Evolutionary conservation across 2,888 invertebrate species (phyloP), one percentile per base, ranked within the genome.

Genomic region (Pecten maximus): DNA sequence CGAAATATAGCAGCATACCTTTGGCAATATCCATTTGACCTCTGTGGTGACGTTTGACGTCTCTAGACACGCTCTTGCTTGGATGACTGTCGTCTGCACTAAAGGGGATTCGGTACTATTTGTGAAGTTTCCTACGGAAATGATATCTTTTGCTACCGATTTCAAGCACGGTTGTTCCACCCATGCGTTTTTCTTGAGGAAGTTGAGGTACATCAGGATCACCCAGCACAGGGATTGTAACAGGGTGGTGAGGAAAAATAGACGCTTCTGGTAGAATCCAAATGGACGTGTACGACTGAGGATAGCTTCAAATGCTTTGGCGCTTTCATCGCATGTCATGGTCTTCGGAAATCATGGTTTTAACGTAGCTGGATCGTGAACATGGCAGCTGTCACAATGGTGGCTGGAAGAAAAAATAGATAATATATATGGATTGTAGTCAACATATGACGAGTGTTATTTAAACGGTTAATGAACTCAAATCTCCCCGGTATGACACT

Each of bases 191-290:
- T 35, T 74, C 74, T 74, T 74, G 74, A 74, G 74, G 35, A 74
- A 74, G 74, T 28, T 74, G 40, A 89, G 35, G 35, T 92, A 92
- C 44, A 92, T 50, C 23, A 92, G 19, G 16, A 91, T 91, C 28
- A 90, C 87, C 28, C 40, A 74, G 15, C 88, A 87, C n/a, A 92
- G 19, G 40, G 54, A 50, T 54, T 92, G 91, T 6, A 92, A 39
- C 54, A 88, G 40, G 6, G 89, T 87, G 3, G 88, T 89, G 8
- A 92, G 48, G 6, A 90, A 74, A 54, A 90, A 95, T 39, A 95
- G 90, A n/a, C 95, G 94, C 86, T 94, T 95, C 91, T 95, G 95
- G 90, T 94, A 95, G 89, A 93, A 94, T 48, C 95, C 95, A 88
- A 95, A 95, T 40, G 94, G 94, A 10, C 95, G 94, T 88, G 94